Base-by-base conservation (phyloP, 2,888 invertebrate genomes). In the Ornithoptera alexandrae region DNA sequence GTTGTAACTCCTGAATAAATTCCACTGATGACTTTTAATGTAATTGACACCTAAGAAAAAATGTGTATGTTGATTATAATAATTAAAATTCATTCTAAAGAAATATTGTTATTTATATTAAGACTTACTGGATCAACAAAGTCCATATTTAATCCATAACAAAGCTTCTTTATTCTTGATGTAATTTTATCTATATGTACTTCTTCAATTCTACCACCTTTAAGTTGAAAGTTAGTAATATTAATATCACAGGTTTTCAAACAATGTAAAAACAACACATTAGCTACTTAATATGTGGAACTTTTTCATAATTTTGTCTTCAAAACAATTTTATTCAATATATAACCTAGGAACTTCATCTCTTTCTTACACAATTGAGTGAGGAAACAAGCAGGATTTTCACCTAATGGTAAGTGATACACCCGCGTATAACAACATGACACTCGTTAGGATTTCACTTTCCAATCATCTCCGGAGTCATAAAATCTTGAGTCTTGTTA, bases 131-230 rank as follows among this genome's bases (percentile, higher is more conserved):
- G 98, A 85, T 99, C 98, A 36, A 99, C 96, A 93, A 97, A 99
- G 74, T 99, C 98, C 96, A 96, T 96, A 84, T 99, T 97, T 65
- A 99, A 93, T 30, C 98, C 98, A 93, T 99, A 98, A 83, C 99
- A 98, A 69, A 99, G 93, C 84, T 99, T 99, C 80, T 97, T 95
- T 64, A 99, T 97, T 79, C 99, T 94, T 0, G 98, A 98, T 0
- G 99, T 99, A 72, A 99, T 99, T 94, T 99, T 99, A 88, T 99
- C 99, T 84, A 99, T 97, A 88, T 98, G 97, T 1, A 99, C 97
- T 77, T 96, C 96, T 85, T 99, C 99, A 82, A 96, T 95, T 67
- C 97, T 94, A 0, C 98, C 98, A 94, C 96, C 98, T 97, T 18
- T 53, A n/a, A 53, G 17, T 17, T 30, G 8, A 15, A 59, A 7